These are phyloP conservation scores for Drosophila putrida DNA, from an alignment of 2,888 invertebrate species.

Conservation along the genomic window DNA sequence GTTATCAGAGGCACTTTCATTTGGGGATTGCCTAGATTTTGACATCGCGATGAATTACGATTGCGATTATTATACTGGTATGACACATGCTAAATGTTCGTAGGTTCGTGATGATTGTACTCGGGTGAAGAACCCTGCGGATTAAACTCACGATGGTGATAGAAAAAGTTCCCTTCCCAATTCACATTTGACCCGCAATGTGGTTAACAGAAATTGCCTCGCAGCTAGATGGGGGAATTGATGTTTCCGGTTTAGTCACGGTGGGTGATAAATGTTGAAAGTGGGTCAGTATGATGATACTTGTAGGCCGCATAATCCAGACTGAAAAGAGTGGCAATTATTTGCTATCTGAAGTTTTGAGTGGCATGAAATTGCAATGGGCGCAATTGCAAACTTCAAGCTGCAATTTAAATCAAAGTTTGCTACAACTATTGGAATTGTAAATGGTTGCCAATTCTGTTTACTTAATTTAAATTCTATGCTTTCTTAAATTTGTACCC, in stretches of 20 bases:
- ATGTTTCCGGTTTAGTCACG: conserved; percentile 29
- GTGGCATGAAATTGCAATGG: conserved; percentile 50
- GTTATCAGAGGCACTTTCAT: conserved; percentile 52
- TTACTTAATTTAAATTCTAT: no score
- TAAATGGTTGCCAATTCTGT: not conserved
- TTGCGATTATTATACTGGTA: conserved; percentile 17
- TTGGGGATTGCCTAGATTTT: conserved; percentile 27
- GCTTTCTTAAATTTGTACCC: not conserved
- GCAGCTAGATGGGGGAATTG: conserved; percentile 1
- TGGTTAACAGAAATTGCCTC: not conserved
- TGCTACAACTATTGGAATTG: conserved; percentile 1
- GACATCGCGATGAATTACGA: conserved; percentile 39
- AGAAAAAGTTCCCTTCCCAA: conserved; percentile 67
- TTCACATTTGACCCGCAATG: conserved; percentile 34
- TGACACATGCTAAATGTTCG: conserved; percentile 39
- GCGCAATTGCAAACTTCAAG: conserved; percentile 23
- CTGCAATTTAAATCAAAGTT: conserved; percentile 66
- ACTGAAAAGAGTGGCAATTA: conserved; percentile 48
- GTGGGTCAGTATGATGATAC: conserved; percentile 67
- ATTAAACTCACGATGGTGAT: conserved; percentile 52
- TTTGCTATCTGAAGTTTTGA: conserved; percentile 51
- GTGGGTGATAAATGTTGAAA: conserved; percentile 63
- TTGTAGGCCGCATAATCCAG: conserved; percentile 27
- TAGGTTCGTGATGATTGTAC: conserved; percentile 13
- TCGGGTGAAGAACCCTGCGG: conserved; percentile 38